phyloP scores from a whole-genome alignment of 2,113 vertebrate species.

The Sula dactylatra region DNA sequence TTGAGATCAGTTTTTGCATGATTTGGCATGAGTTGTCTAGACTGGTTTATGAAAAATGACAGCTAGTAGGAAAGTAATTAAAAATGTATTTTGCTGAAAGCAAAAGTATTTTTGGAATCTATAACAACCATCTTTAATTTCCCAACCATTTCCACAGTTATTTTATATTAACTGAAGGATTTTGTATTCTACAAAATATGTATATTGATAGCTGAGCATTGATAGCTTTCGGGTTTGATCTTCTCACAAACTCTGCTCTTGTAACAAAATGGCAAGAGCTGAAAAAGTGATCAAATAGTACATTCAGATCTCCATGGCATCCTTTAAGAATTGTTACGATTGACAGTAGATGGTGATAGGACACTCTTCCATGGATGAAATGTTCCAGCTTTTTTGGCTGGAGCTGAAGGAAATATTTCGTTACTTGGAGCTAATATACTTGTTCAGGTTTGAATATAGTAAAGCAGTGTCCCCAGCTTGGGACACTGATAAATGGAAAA shows the following conservation, averaged over 20 bases:
- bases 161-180: slow-evolving; percentile 55
- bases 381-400: background rate
- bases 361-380: background rate
- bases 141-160: slow-evolving; percentile 69
- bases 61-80: slow-evolving; percentile 84
- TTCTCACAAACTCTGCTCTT: background rate
- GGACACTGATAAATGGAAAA: background rate
- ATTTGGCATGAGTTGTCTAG: slow-evolving; percentile 77
- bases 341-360: slow-evolving; percentile 42
- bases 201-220: background rate
- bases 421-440: background rate
- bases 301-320: slow-evolving; percentile 7
- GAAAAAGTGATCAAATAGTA: background rate
- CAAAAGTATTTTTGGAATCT: slow-evolving; percentile 84
- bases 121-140: slow-evolving; percentile 80
- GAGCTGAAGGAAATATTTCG: background rate
- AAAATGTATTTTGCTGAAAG: slow-evolving; percentile 86
- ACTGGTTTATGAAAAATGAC: slow-evolving; percentile 83
- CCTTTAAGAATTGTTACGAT: slow-evolving; percentile 20
- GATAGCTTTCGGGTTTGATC: background rate
- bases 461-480: background rate
- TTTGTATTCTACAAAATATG: slow-evolving; percentile 24
- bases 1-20: slow-evolving; percentile 75
- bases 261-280: background rate
- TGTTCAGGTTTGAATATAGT: background rate